Evolutionary conservation across 2,888 invertebrate species (phyloP).

Genomic region (Trichacis sp.): DNA sequence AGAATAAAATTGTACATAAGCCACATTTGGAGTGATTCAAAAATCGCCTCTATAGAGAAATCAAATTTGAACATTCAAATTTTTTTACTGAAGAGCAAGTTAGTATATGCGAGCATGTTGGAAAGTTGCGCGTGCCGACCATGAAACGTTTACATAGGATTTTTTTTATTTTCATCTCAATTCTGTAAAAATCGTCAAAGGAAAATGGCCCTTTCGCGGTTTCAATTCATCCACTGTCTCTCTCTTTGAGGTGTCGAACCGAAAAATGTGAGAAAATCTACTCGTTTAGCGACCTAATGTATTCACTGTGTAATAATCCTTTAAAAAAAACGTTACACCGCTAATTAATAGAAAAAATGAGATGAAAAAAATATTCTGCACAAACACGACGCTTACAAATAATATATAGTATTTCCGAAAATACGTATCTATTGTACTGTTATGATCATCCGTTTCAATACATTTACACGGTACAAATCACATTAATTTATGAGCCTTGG

Average conservation of each 20-base stretch:
- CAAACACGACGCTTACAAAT: conserved; percentile 43
- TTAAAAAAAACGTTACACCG: conserved; percentile 33
- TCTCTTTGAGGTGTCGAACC: conserved; percentile 38
- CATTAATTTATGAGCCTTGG: no score
- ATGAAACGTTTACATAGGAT: not conserved
- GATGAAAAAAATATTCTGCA: conserved; percentile 39
- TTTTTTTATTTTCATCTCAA: no score
- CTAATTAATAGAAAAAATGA: conserved; percentile 38
- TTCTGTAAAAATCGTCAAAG: conserved; percentile 11
- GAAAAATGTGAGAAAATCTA: conserved; percentile 39
- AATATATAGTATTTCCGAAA: conserved; percentile 43
- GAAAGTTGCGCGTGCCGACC: not conserved
- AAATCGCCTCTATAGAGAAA: no score
- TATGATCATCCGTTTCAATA: conserved; percentile 3
- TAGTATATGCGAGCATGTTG: conserved; percentile 19
- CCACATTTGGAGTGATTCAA: no score
- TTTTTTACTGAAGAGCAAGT: conserved; percentile 39
- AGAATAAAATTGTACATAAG: not conserved
- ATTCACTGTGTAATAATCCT: conserved; percentile 44
- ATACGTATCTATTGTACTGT: conserved; percentile 43
- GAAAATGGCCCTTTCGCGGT: conserved; percentile 30
- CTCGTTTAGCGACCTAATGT: conserved; percentile 44
- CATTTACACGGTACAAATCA: no score
- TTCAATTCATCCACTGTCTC: conserved; percentile 39
- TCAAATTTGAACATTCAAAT: conserved; percentile 6